Percentiles rank a stretch among this genome's conserved stretches.
Conservation (phyloP, 2,888 invertebrate species). For the Nymphalis polychloros region DNA sequence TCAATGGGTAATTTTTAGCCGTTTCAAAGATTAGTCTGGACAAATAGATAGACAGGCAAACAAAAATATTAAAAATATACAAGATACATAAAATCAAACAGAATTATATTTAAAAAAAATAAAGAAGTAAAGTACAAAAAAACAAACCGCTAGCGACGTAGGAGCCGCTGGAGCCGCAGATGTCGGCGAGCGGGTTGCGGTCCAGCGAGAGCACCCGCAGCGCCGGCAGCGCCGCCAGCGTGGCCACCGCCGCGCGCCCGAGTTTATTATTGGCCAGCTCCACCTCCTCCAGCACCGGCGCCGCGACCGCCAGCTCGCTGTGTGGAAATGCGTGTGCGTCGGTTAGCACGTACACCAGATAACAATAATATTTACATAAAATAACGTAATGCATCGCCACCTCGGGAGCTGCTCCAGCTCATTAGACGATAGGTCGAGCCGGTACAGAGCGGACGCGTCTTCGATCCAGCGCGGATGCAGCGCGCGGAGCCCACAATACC, state of each 20-base stretch:
- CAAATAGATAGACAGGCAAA: too few relatives aligned
- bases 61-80: too few relatives aligned
- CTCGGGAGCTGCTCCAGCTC: conserved; percentile 31
- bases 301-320: conserved; percentile 35
- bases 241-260: conserved; percentile 25
- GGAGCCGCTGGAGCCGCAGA: conserved; percentile 30
- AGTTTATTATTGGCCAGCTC: conserved; percentile 34
- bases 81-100: too few relatives aligned
- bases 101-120: too few relatives aligned
- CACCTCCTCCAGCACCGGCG: conserved; percentile 34
- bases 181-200: conserved; percentile 45
- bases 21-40: too few relatives aligned
- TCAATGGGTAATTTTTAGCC: too few relatives aligned
- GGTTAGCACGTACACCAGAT: background rate
- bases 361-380: background rate
- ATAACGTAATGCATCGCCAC: conserved; percentile 14
- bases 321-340: too few relatives aligned
- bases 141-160: conserved; percentile 31
- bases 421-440: conserved; percentile 37
- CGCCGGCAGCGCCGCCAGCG: conserved; percentile 34
- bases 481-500: conserved; percentile 21
- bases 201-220: conserved; percentile 37
- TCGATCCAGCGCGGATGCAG: conserved; percentile 35
- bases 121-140: too few relatives aligned
- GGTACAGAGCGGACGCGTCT: conserved; percentile 27